These are phyloP conservation scores for Rotaria socialis DNA, from an alignment of 2,888 invertebrate species.

Conservation along the genomic window DNA sequence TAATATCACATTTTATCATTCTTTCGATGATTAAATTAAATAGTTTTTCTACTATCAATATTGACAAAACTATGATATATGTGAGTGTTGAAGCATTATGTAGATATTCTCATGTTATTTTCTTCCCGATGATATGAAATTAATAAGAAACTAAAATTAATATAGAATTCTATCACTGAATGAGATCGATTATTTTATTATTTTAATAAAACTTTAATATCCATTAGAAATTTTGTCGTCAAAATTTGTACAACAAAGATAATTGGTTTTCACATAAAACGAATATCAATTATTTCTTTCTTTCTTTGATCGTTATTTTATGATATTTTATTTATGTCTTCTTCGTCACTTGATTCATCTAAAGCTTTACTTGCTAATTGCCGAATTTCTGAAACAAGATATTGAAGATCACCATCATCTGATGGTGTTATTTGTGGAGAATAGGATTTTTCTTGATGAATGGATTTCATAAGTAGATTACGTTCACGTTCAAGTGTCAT, in stretches of 20 bases:
- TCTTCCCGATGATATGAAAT: too few relatives aligned
- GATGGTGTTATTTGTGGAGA: neutral
- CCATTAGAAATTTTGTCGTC: neutral
- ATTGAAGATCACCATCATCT: neutral
- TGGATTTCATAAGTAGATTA: slow-evolving; percentile 20
- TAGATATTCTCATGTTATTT: too few relatives aligned
- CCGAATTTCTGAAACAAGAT: slow-evolving; percentile 14
- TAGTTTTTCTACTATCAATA: too few relatives aligned
- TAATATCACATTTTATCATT: too few relatives aligned
- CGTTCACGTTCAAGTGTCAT: slow-evolving; percentile 37
- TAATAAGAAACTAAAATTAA: too few relatives aligned
- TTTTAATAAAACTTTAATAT: neutral
- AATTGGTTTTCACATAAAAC: neutral
- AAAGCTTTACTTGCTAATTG: neutral
- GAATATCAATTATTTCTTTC: neutral
- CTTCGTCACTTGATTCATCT: slow-evolving; percentile 31
- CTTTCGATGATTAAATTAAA: too few relatives aligned
- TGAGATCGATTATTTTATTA: neutral
- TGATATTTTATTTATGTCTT: neutral
- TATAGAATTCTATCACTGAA: neutral
- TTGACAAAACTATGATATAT: too few relatives aligned
- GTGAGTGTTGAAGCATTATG: too few relatives aligned
- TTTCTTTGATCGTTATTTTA: neutral
- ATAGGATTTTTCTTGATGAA: slow-evolving; percentile 10
- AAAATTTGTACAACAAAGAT: neutral